phyloP scores from a whole-genome alignment of 92 coral and sea anemone genomes.

The Bergia puertoricense region DNA sequence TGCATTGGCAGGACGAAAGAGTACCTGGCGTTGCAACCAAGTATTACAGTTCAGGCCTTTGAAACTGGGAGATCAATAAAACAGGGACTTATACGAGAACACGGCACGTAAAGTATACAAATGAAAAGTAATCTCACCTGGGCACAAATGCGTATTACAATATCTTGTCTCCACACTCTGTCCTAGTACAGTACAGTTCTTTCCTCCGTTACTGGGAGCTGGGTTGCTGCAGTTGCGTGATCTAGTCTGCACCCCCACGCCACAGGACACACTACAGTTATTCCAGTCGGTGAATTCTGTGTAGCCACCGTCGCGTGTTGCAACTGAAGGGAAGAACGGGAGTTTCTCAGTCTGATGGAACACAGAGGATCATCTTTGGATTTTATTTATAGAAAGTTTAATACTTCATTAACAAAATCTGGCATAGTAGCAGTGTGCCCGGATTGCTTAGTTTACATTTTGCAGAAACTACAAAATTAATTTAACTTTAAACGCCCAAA shows the following conservation, averaged over 20 bases:
- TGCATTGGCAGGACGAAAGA: too few relatives aligned
- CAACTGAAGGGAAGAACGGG: slow-evolving; percentile 28
- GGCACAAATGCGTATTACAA: slow-evolving; percentile 67
- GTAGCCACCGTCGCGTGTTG: slow-evolving; percentile 65
- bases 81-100: not conserved
- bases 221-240: slow-evolving; percentile 70
- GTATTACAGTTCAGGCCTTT: too few relatives aligned
- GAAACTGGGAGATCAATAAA: too few relatives aligned
- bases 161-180: slow-evolving; percentile 47
- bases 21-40: too few relatives aligned
- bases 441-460: too few relatives aligned
- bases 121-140: slow-evolving; percentile 47
- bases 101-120: too few relatives aligned
- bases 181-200: slow-evolving; percentile 58
- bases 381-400: too few relatives aligned
- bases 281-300: slow-evolving; percentile 69
- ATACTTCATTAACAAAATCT: too few relatives aligned
- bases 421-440: too few relatives aligned
- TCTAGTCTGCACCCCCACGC: slow-evolving; percentile 55
- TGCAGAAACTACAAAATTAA: too few relatives aligned
- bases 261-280: slow-evolving; percentile 65
- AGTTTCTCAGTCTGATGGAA: not conserved
- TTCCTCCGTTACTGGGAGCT: slow-evolving; percentile 57
- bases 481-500: too few relatives aligned
- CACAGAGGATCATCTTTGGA: too few relatives aligned